Base-by-base conservation (phyloP, 2,113 vertebrate genomes). In the Vulpes lagopus region DNA sequence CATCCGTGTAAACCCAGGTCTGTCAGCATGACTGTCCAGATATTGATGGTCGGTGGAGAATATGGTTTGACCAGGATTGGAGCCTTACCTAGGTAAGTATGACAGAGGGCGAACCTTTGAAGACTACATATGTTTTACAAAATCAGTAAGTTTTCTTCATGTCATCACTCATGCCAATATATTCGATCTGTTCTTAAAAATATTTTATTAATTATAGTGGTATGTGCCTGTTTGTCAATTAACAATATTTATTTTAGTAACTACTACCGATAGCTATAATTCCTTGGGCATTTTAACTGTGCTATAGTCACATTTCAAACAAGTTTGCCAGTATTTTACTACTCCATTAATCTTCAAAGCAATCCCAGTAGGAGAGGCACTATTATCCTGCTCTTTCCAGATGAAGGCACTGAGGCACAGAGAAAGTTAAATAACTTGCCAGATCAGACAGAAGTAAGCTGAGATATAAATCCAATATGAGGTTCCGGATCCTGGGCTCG, bases 401-500 rank as follows among this genome's bases (percentile, higher is more conserved):
- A 96, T 60, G 60, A 96, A 85, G 82, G 59, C 49, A 83, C 78
- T 53, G 65, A 92, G 84, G 73, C 83, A 49, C 53, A 67, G 19
- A 95, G 59, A 95, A 89, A 91, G n/a, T 89, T 80, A 89, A 91
- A 86, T 53, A 91, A 62, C 30, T 79, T 73, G 55, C 76, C 30
- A 71, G 35, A 91, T 84, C 60, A 78, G 57, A 49, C 4, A 76
- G 91, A 74, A 92, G 43, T 22, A n/a, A 90, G 43, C 59, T 59
- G 90, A 95, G 67, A 83, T 92, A 90, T 53, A 97, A 95, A 97
- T 97, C 59, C 84, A 76, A 35, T 30, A 49, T 55, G 25, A 67
- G 69, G 35, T 89, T 91, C n/a, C 76, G 91, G 64, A 97, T 85
- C 69, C 71, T 65, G 69, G 43, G 8, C 32, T 84, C 35, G n/a